Base-by-base conservation (phyloP, 2,797 vertebrate genomes). In the Acanthiza pusilla region DNA sequence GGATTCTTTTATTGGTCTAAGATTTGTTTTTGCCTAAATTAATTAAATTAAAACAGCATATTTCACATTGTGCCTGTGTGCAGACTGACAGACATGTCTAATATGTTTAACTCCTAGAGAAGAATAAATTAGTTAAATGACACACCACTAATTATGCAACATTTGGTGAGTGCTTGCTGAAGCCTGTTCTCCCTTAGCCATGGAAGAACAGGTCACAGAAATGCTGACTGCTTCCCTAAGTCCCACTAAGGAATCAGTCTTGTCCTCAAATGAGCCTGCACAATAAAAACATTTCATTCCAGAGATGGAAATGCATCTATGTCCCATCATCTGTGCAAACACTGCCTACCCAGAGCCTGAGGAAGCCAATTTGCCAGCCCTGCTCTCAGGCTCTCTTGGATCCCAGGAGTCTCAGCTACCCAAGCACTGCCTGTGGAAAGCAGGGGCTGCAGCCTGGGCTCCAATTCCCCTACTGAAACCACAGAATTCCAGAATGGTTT, bases 141-240 rank as follows among this genome's bases (percentile, higher is more conserved):
- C 26, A 38, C 0, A 6, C 45, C 81, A 40, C 74, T 73, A 65
- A 73, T 55, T 70, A 91, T 6, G 48, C 88, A 77, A 70, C 67
- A 76, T 71, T 80, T 55, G 88, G 55, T 9, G 63, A 62, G 78
- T 13, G 45, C 75, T 80, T 92, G 85, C 47, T 68, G 82, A 36
- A 86, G 62, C 91, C 55, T 87, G 93, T 16, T 87, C 84, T 62
- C 70, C 47, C 42, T 82, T 3, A 48, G 51, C 40, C 42, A 36
- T 1, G 40, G 71, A 58, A 85, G 75, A 94, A 83, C 91, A 89
- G 76, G 88, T 71, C 88, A 85, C 63, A 89, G 86, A 92, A 96
- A 85, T 10, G 75, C 91, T 91, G 78, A 94, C 67, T 85, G 48
- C 60, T 47, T 92, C 61, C 66, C 77, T 72, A n/a, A 75, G 18